phyloP scores from a whole-genome alignment of 2,113 vertebrate species.

The Eulemur macaco region DNA sequence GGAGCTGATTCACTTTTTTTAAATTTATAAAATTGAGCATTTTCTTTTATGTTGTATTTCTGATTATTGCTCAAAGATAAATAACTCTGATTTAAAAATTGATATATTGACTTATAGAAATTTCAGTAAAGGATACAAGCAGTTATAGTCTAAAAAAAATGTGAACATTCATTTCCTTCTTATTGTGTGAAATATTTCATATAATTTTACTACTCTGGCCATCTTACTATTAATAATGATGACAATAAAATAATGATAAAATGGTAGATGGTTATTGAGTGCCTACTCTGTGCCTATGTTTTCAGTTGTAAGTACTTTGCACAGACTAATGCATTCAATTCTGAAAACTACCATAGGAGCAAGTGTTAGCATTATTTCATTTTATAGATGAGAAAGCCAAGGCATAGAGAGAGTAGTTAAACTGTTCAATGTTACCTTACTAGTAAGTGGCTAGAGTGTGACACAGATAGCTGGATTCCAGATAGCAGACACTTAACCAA shows the following conservation, averaged over 20 bases:
- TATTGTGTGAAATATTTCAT: not conserved
- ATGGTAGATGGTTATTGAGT: not conserved
- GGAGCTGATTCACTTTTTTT: not conserved
- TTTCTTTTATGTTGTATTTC: not conserved
- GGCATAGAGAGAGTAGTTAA: not conserved
- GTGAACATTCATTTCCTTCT: not conserved
- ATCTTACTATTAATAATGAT: not conserved
- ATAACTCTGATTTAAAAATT: not conserved
- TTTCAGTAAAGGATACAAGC: not conserved
- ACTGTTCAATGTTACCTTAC: not conserved
- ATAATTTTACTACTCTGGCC: not conserved
- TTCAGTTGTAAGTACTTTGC: not conserved
- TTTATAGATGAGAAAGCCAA: not conserved
- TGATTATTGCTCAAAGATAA: not conserved
- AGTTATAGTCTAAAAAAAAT: not conserved
- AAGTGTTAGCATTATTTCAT: not conserved
- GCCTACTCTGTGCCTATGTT: not conserved
- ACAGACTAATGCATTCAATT: not conserved
- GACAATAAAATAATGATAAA: not conserved
- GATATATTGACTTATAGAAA: not conserved
- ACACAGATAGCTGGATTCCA: not conserved
- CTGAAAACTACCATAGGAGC: not conserved
- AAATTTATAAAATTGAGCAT: not conserved
- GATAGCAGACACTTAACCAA: not conserved
- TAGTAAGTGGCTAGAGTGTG: not conserved